A percentile compares a stretch with the other conserved stretches of the same genome.
Evolutionary conservation across 2,797 vertebrate species (phyloP).

Genomic region (Rhinella marina): DNA sequence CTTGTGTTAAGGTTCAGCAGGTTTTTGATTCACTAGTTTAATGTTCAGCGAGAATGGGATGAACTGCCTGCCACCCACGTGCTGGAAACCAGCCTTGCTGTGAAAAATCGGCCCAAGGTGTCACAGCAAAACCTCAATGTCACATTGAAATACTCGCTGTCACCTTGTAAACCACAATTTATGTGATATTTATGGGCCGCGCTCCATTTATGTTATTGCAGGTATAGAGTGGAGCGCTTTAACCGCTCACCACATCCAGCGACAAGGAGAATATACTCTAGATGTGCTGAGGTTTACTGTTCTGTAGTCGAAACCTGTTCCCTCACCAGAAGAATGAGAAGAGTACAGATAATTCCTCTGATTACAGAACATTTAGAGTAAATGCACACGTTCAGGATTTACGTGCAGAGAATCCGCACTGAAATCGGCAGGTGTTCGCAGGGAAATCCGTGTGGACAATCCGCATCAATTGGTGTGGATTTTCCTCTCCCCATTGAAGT

Average conservation of each 20-base stretch:
- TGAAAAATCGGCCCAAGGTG: not conserved
- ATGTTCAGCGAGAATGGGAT: constrained; percentile 15
- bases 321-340: no score
- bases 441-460: no score
- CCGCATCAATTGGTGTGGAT: no score
- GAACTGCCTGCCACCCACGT: constrained; percentile 10
- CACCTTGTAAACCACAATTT: constrained; percentile 29
- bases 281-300: not conserved
- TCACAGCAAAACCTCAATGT: constrained; percentile 14
- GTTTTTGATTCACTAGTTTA: constrained; percentile 25
- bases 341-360: no score
- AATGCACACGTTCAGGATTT: no score
- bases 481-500: no score
- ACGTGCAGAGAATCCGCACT: no score
- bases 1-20: constrained; percentile 16
- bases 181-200: constrained; percentile 25
- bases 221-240: constrained; percentile 4
- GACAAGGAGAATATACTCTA: not conserved
- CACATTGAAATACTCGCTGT: not conserved
- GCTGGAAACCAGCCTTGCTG: constrained; percentile 20
- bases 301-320: no score
- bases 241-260: not conserved
- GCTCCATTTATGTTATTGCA: constrained; percentile 28
- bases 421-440: no score
- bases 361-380: no score